Conservation (phyloP, 2,888 invertebrate species). For the Brachyptera risi region DNA sequence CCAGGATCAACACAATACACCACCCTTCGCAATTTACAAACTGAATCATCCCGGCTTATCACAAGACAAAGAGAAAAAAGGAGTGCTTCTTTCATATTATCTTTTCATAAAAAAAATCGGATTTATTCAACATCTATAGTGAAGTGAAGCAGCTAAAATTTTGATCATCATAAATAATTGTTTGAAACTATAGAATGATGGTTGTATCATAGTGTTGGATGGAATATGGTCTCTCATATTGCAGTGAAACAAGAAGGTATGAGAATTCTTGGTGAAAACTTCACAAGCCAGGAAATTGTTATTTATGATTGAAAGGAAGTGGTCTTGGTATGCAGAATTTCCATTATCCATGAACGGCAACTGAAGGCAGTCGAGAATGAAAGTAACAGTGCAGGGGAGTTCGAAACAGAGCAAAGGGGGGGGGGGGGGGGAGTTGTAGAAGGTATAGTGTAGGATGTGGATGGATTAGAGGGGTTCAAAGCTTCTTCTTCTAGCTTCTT, state of each 20-base stretch:
- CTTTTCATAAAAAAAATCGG: too few relatives aligned
- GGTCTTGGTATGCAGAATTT: slow-evolving; percentile 13
- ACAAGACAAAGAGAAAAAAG: too few relatives aligned
- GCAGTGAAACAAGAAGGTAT: slow-evolving; percentile 5
- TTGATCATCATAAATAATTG: too few relatives aligned
- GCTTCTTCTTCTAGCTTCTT: too few relatives aligned
- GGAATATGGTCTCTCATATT: neutral
- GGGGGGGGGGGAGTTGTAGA: neutral
- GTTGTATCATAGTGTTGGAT: too few relatives aligned
- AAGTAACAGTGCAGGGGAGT: neutral
- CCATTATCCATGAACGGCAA: neutral
- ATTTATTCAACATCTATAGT: too few relatives aligned
- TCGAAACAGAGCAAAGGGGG: neutral
- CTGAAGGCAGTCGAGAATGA: neutral
- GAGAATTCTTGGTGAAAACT: slow-evolving; percentile 15
- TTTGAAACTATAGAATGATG: too few relatives aligned
- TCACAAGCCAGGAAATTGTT: slow-evolving; percentile 15
- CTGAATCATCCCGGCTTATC: too few relatives aligned
- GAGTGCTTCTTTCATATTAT: too few relatives aligned
- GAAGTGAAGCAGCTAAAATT: too few relatives aligned
- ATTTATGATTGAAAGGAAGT: slow-evolving; percentile 10
- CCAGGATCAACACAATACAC: too few relatives aligned
- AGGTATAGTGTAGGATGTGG: neutral
- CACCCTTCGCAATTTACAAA: too few relatives aligned
- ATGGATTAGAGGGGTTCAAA: slow-evolving; percentile 13